phyloP scores from a whole-genome alignment of 2,797 vertebrate genomes.

The Gambusia yucatana region DNA sequence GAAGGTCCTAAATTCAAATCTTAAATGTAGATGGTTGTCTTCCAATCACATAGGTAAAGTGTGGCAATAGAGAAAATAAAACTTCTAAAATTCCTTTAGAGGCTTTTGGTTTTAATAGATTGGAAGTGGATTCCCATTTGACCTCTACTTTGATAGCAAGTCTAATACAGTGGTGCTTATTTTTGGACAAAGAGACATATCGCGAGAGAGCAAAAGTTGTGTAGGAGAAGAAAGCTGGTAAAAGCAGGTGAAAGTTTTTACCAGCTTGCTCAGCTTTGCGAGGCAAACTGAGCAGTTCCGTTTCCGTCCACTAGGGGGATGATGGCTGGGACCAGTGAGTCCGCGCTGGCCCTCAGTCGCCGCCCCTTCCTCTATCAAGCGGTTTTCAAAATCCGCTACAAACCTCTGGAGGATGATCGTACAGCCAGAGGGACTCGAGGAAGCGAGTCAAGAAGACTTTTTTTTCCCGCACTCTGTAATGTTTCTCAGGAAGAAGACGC shows the following conservation, averaged over 20 bases:
- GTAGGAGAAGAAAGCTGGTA: too few relatives aligned
- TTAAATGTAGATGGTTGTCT: not conserved
- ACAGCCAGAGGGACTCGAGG: conserved; percentile 35
- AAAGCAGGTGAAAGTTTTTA: not conserved
- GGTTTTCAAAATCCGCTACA: conserved; percentile 78
- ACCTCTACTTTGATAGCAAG: not conserved
- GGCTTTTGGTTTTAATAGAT: not conserved
- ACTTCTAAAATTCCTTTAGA: not conserved
- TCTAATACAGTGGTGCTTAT: not conserved
- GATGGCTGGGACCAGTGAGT: not conserved
- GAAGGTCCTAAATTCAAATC: too few relatives aligned
- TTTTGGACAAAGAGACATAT: not conserved
- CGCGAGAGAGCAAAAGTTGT: not conserved
- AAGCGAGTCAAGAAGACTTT: not conserved
- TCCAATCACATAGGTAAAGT: not conserved
- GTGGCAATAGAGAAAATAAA: not conserved
- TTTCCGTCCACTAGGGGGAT: conserved; percentile 8
- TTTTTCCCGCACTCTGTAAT: not conserved
- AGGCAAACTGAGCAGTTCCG: not conserved
- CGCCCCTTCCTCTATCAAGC: conserved; percentile 77
- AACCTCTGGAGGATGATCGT: conserved; percentile 36
- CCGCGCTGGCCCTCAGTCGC: conserved; percentile 45
- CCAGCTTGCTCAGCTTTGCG: too few relatives aligned
- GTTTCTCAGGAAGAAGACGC: not conserved
- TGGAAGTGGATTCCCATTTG: not conserved